These are phyloP conservation scores for Neoaliturus tenellus DNA, from an alignment of 2,888 invertebrate genomes.

Conservation along the genomic window DNA sequence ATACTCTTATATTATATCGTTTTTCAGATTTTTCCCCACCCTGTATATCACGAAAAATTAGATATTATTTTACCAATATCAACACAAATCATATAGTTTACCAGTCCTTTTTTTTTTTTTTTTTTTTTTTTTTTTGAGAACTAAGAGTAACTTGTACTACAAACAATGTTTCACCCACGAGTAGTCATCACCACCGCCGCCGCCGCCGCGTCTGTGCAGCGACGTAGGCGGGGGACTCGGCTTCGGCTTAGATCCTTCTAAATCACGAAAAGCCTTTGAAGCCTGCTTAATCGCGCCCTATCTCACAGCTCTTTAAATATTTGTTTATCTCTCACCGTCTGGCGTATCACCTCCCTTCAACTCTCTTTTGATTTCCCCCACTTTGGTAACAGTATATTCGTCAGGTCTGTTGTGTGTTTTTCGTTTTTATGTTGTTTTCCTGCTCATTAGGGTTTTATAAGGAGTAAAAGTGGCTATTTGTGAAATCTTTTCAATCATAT, in stretches of 20 bases:
- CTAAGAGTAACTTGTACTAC: too few relatives aligned
- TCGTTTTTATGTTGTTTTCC: neutral
- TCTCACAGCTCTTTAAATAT: conserved; percentile 25
- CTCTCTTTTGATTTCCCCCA: conserved; percentile 20
- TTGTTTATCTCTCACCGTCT: conserved; percentile 18
- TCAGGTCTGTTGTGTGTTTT: conserved; percentile 3
- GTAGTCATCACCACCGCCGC: neutral
- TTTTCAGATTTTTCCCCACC: too few relatives aligned
- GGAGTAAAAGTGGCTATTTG: too few relatives aligned
- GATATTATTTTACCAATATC: too few relatives aligned
- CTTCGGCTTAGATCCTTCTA: neutral
- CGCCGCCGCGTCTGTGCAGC: neutral
- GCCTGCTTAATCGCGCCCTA: conserved; percentile 12
- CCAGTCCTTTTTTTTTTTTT: too few relatives aligned
- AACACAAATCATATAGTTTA: too few relatives aligned
- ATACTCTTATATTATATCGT: too few relatives aligned
- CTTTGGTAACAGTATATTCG: conserved; percentile 15
- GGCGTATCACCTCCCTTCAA: conserved; percentile 12
- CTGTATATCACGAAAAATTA: too few relatives aligned
- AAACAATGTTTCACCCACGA: too few relatives aligned
- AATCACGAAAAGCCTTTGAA: conserved; percentile 30
- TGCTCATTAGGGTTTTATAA: neutral
- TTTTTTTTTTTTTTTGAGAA: too few relatives aligned
- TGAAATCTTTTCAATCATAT: too few relatives aligned
- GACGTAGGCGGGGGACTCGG: neutral